phyloP scores from a whole-genome alignment of 1,140 invertebrate genomes.

The Heliconius eleuchia region DNA sequence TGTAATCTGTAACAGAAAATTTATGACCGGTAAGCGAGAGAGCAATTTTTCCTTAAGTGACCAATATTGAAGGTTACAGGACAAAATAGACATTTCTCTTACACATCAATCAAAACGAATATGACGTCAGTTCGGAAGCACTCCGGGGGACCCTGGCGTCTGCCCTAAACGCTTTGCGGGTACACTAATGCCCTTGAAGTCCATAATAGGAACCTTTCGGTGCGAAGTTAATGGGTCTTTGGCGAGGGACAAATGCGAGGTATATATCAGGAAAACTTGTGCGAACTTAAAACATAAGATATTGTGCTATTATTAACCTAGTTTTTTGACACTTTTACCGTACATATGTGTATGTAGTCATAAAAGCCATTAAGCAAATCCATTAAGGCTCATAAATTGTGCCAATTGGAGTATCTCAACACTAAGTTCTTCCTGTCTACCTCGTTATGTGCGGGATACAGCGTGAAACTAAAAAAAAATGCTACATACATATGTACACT shows the following conservation, averaged over 20 bases:
- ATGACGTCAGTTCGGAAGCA: slow-evolving; percentile 53
- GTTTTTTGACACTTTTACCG: background rate
- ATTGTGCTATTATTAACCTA: background rate
- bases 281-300: slow-evolving; percentile 5
- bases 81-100: slow-evolving; percentile 36
- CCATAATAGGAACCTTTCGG: slow-evolving; percentile 62
- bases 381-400: too few relatives aligned
- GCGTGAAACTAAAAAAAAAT: too few relatives aligned
- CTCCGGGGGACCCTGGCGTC: slow-evolving; percentile 50
- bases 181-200: slow-evolving; percentile 64
- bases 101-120: slow-evolving; percentile 56
- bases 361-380: background rate
- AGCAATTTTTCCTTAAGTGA: background rate
- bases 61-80: slow-evolving; percentile 5
- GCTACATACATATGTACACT: too few relatives aligned
- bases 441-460: too few relatives aligned
- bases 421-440: too few relatives aligned
- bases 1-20: background rate
- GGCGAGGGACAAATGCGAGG: slow-evolving; percentile 58
- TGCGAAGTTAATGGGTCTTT: slow-evolving; percentile 59
- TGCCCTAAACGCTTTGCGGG: slow-evolving; percentile 59
- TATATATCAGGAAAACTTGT: slow-evolving; percentile 41
- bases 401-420: too few relatives aligned
- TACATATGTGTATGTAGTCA: background rate
- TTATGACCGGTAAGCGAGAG: background rate